phyloP scores from a whole-genome alignment of 2,113 vertebrate genomes.

The Tragelaphus strepsiceros region DNA sequence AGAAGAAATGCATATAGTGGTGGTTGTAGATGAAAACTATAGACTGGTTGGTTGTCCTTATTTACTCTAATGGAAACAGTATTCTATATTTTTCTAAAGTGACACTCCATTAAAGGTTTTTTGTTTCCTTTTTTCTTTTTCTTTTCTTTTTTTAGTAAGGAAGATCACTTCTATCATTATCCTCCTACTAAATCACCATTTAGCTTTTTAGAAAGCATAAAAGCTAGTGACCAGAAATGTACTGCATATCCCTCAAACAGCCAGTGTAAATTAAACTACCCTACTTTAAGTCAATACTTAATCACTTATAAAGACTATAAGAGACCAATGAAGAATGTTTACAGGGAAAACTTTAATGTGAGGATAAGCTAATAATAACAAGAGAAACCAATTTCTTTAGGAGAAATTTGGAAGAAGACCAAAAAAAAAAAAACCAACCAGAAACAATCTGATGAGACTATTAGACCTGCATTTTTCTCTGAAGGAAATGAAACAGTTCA shows the following conservation, averaged over 20 bases:
- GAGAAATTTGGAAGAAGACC: background rate
- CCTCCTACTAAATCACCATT: background rate
- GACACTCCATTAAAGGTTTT: background rate
- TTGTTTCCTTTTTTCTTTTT: background rate
- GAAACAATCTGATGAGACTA: background rate
- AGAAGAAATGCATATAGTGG: background rate
- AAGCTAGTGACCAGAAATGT: background rate
- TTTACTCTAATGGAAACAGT: background rate
- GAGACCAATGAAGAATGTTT: background rate
- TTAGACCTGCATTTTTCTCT: constrained; percentile 17
- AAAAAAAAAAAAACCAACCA: background rate
- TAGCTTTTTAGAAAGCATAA: constrained; percentile 21
- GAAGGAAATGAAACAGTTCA: constrained; percentile 25
- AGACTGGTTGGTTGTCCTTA: background rate
- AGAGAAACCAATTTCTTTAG: constrained; percentile 25
- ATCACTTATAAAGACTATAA: background rate
- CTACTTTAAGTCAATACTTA: background rate
- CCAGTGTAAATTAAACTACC: background rate
- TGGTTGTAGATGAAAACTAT: background rate
- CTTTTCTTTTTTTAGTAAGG: background rate
- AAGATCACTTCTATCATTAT: background rate
- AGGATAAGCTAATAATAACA: background rate
- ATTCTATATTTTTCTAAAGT: background rate
- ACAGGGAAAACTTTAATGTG: background rate
- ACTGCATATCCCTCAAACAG: background rate